Percentiles rank a stretch among this genome's conserved stretches.
These are phyloP conservation scores for Aphidius gifuensis DNA, from an alignment of 1,140 invertebrate genomes.

Conservation along the genomic window DNA sequence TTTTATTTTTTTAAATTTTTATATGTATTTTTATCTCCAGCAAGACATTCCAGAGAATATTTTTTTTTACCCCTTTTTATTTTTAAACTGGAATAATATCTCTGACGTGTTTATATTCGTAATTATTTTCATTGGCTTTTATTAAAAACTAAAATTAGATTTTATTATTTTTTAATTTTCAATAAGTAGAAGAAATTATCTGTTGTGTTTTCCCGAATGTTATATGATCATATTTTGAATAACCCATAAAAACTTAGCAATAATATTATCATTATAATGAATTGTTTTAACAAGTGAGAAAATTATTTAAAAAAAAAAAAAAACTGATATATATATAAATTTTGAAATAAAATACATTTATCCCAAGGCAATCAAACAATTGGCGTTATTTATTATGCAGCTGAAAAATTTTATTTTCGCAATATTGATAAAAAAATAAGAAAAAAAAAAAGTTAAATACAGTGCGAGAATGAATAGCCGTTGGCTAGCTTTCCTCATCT, in stretches of 20 bases:
- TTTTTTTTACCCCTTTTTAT: conserved; percentile 12
- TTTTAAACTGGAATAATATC: conserved; percentile 18
- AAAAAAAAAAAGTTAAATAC: neutral
- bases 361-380: conserved; percentile 19
- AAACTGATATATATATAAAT: neutral
- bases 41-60: neutral
- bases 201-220: too few species aligned
- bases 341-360: too few species aligned
- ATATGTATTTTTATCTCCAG: conserved; percentile 14
- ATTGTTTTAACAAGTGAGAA: too few species aligned
- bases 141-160: neutral
- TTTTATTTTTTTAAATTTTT: conserved; percentile 15
- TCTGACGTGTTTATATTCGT: conserved; percentile 5
- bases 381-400: conserved; percentile 15
- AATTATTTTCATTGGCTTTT: neutral
- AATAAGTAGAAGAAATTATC: too few species aligned
- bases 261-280: too few species aligned
- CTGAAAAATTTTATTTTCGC: neutral
- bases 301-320: neutral
- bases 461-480: conserved; percentile 19
- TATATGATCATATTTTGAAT: too few species aligned
- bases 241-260: too few species aligned
- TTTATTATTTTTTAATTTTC: conserved; percentile 1
- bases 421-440: too few species aligned
- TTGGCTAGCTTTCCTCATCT: conserved; percentile 42